Percentiles rank a stretch among this genome's conserved stretches.
These are phyloP conservation scores for Rhincodon typus DNA, from an alignment of 2,797 vertebrate genomes.

Conservation along the genomic window DNA sequence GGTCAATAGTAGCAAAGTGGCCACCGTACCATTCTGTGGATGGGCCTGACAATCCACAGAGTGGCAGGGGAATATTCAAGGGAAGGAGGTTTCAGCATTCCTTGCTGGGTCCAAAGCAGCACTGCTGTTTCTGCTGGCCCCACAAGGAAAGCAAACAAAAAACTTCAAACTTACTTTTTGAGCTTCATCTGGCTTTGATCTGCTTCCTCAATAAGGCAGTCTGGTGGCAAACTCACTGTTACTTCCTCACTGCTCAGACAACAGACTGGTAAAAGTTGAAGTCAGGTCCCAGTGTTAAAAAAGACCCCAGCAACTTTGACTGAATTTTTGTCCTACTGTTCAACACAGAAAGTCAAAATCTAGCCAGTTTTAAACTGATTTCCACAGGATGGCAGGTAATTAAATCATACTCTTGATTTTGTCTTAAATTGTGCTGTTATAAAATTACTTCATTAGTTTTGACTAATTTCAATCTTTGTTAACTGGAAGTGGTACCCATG, in stretches of 20 bases:
- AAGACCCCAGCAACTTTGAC: not conserved
- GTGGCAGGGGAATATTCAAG: not conserved
- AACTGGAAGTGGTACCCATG: not conserved
- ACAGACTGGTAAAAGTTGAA: not conserved
- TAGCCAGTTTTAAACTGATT: not conserved
- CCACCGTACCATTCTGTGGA: not conserved
- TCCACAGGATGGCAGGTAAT: not conserved
- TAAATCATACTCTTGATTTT: not conserved
- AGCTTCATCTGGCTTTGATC: not conserved
- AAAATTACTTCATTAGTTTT: no score
- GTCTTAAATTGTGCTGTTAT: no score
- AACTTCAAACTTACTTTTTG: not conserved
- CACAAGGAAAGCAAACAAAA: not conserved
- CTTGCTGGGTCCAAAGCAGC: not conserved
- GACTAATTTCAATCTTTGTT: not conserved
- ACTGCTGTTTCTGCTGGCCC: not conserved
- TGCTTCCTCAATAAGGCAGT: not conserved
- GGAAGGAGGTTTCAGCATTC: not conserved
- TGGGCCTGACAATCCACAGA: not conserved
- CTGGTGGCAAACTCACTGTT: not conserved
- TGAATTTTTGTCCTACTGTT: no score
- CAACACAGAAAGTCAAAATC: no score
- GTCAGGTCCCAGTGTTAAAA: not conserved
- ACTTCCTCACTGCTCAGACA: not conserved
- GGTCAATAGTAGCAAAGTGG: not conserved